Base-by-base conservation (phyloP, 2,797 vertebrate genomes). In the Halcyon leucocephala region DNA sequence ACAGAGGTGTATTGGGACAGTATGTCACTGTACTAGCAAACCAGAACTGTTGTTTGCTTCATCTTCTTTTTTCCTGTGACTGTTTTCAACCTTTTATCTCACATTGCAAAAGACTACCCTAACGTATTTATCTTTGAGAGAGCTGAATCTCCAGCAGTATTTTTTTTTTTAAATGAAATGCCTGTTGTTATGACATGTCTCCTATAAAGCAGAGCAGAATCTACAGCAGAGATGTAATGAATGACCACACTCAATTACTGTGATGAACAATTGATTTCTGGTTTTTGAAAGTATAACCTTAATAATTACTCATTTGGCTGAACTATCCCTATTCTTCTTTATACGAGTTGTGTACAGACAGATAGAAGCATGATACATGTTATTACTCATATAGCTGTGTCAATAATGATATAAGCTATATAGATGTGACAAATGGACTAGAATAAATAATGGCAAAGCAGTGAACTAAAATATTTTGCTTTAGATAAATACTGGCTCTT, bases 371-470 rank as follows among this genome's bases (percentile, higher is more conserved):
- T 89, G 89, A 90, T 95, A 92, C 81, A 15, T 80, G 64, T 84
- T 93, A 91, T 93, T 96, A 93, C 81, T 95, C 81, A 73, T 80
- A 55, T 79, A 84, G 66, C 73, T 94, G 33, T 93, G 83, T 94
- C 95, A 86, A 28, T 95, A 90, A 76, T 55, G 66, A 64, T 82
- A 60, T 12, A 79, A 91, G 8, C 48, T 48, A 15, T 42, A 60
- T 18, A 88, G 85, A 73, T 82, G 14, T 79, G 66, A 76, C 79
- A 90, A 90, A 77, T 6, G 6, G 82, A 66, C 66, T 82, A 20
- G 64, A 90, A 91, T 81, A 94, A 93, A 76, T 82, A 90, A 73
- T 73, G 77, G 31, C 39, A 86, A 85, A 88, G 85, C 91, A 28
- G 28, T 57, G 57, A 91, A 81, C 42, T 66, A 54, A 83, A 95